phyloP scores from a whole-genome alignment of 37 sponge, comb jelly and placozoan species.

The Corticium candelabrum region DNA sequence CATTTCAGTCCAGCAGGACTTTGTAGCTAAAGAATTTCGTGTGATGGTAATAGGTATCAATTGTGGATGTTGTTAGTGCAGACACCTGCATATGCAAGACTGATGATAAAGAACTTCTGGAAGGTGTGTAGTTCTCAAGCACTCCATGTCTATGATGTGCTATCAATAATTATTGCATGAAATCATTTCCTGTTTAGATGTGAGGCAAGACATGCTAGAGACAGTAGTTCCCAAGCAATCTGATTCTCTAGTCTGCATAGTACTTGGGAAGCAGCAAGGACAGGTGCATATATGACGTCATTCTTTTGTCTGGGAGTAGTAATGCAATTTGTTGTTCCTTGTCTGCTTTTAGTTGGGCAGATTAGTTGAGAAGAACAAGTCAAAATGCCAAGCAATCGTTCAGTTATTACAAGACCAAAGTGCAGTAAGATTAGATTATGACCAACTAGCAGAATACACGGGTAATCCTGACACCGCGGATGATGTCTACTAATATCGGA shows the following conservation, averaged over 20 bases:
- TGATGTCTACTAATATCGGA: not conserved
- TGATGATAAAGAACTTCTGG: slow-evolving; percentile 56
- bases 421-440: slow-evolving; percentile 35
- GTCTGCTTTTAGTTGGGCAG: slow-evolving; percentile 39
- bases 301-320: slow-evolving; percentile 1
- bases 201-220: slow-evolving; percentile 55
- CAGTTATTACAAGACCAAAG: slow-evolving; percentile 21
- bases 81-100: slow-evolving; percentile 68
- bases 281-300: slow-evolving; percentile 31
- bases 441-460: slow-evolving; percentile 54
- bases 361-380: slow-evolving; percentile 36
- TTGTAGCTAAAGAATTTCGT: not conserved
- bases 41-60: slow-evolving; percentile 37
- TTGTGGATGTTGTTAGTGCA: slow-evolving; percentile 71
- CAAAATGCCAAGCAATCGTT: slow-evolving; percentile 31
- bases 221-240: slow-evolving; percentile 54
- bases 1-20: not conserved
- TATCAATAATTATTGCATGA: no score
- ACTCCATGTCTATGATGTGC: no score
- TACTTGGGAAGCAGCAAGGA: slow-evolving; percentile 38
- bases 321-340: not conserved
- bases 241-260: slow-evolving; percentile 17
- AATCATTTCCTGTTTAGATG: slow-evolving; percentile 17
- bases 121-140: no score
- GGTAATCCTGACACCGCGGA: not conserved